phyloP scores from a whole-genome alignment of 2,113 vertebrate species.

The Sapayoa aenigma region DNA sequence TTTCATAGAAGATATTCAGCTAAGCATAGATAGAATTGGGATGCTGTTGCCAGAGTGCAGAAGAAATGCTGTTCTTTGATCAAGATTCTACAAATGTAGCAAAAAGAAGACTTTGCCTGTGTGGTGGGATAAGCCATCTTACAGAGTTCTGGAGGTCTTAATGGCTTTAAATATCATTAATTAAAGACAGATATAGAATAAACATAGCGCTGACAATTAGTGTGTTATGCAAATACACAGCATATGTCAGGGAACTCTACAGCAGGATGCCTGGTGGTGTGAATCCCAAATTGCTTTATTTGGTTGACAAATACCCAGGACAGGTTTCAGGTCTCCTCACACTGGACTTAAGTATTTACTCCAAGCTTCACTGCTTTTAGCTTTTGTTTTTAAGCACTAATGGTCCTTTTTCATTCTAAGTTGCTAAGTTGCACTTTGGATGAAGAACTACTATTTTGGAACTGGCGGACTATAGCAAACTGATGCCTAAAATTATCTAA shows the following conservation, averaged over 20 bases:
- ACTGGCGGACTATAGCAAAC: neutral
- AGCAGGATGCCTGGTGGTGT: neutral
- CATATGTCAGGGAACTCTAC: neutral
- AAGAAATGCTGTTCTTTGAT: neutral
- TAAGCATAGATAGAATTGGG: neutral
- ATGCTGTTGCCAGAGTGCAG: neutral
- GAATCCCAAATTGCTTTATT: neutral
- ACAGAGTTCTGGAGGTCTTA: neutral
- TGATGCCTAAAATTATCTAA: neutral
- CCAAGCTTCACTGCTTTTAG: neutral
- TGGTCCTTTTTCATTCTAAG: neutral
- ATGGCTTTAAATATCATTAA: neutral
- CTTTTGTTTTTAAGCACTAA: neutral
- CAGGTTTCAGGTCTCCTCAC: neutral
- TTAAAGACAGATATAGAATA: neutral
- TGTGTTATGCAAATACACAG: neutral
- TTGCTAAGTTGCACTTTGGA: neutral
- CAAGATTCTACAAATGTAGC: neutral
- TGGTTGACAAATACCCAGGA: neutral
- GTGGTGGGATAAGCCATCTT: neutral
- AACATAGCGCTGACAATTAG: neutral
- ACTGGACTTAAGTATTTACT: accelerated
- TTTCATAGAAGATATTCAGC: neutral
- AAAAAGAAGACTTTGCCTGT: neutral
- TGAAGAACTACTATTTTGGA: neutral